Evolutionary conservation across 1,140 invertebrate genomes (phyloP), one percentile per base, ranked within the genome.

Genomic region (Megalonaias nervosa): DNA sequence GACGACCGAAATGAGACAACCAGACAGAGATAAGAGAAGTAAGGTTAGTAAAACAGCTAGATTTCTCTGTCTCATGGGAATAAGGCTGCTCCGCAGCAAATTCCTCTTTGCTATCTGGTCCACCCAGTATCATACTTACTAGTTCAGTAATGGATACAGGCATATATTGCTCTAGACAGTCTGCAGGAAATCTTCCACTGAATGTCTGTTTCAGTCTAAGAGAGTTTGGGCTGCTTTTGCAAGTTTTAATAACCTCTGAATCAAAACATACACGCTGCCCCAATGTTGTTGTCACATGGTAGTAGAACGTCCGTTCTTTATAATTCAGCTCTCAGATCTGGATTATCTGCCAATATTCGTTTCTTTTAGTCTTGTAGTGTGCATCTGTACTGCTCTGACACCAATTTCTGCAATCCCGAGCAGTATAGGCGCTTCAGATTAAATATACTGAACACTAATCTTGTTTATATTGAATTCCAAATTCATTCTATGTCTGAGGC

Each of bases 101-200:
- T 31, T 2, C 4, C 26, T 31, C 26, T 31, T 67, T 67, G 26
- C n/a, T 67, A n/a, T 67, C 31, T n/a, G 65, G 65, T n/a, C 65
- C 65, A 31, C 26, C 26, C 26, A 31, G 26, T 31, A 1, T 31
- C 26, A 67, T 67, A 5, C 23, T 67, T 16, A 67, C 26, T 26
- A 67, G 31, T 16, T n/a, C 65, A n/a, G 16, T 16, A 16, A 67
- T n/a, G 16, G 65, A n/a, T 67, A 3, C 2, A 67, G 65, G 65
- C n/a, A 67, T 31, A 19, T n/a, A 16, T 67, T 67, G n/a, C 15
- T n/a, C 26, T 26, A 0, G 65, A 26, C 65, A 67, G 65, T 67
- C 65, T 19, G 17, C 65, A n/a, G 65, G 26, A 67, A 67, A 67
- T 23, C 26, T 19, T 19, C 65, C 66, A 38, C 5, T 67, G 65